Evolutionary conservation across 2,113 vertebrate species (phyloP), one percentile per base, ranked within the genome.

Genomic region (Diphyllodes magnificus): DNA sequence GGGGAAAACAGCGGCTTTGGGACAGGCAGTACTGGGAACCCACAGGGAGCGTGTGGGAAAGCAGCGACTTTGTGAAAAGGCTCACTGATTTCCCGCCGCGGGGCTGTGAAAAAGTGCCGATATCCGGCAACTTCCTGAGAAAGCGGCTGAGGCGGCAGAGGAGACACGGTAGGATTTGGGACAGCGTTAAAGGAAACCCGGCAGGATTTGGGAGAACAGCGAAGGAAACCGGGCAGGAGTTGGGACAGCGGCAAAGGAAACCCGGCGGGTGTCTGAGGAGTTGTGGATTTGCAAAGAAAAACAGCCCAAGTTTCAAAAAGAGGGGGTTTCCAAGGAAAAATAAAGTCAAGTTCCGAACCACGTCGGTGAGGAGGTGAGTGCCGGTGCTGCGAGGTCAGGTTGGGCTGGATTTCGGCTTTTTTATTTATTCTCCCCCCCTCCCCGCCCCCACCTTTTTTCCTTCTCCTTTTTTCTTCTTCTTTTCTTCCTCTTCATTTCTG

Each of bases 1-100:
- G 9, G 27, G 10, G 2, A 7, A 4, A 13, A 27, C 37, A 1
- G 37, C 37, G 5, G 5, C 14, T n/a, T 28, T 14, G 60, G 31
- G 12, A 39, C 15, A 2, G 7, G 13, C 13, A 3, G 10, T 0
- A 1, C 35, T 2, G 50, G 21, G 8, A 54, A 2, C 10, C 24
- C 7, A 5, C 10, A 5, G 21, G 28, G 22, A 56, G 10, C 0
- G 50, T 0, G 27, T 4, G 44, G 19, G 7, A 31, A 35, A 13
- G 31, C 56, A 13, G 45, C 10, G 8, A 6, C 20, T 51, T 2
- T 3, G 25, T 13, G n/a, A 7, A 40, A 59, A 28, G 25, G 20
- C 9, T 53, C 39, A 1, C 77, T 18, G 54, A 11, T 22, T 63
- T 33, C 68, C 4, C 25, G 3, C 81, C 20, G 51, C 18, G 63